Conservation (phyloP, 2,797 vertebrate genomes). For the Neosilurus mollespiculum region DNA sequence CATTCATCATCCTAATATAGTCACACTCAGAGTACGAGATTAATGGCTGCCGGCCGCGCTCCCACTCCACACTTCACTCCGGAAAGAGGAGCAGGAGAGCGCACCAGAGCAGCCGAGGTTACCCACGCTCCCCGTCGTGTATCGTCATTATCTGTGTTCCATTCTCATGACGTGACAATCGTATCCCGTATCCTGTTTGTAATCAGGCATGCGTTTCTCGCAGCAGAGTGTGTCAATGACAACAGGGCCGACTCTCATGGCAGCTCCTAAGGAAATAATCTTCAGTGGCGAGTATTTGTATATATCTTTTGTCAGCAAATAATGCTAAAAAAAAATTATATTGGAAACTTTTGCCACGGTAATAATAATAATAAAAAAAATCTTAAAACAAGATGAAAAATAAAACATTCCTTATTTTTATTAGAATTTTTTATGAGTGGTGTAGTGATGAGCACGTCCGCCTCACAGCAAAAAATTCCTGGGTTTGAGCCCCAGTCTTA, state of each 20-base stretch:
- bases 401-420: not conserved
- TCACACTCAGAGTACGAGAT: slow-evolving; percentile 68
- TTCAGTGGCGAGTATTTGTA: not conserved
- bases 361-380: too few species aligned
- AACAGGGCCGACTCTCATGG: not conserved
- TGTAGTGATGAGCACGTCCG: too few species aligned
- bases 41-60: slow-evolving; percentile 63
- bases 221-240: slow-evolving; percentile 33
- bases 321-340: too few species aligned
- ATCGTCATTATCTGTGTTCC: slow-evolving; percentile 4
- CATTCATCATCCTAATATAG: slow-evolving; percentile 77
- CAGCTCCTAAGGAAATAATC: slow-evolving; percentile 13
- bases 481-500: too few species aligned
- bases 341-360: too few species aligned
- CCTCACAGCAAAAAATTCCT: too few species aligned
- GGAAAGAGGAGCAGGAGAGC: slow-evolving; percentile 66
- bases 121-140: slow-evolving; percentile 44
- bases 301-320: not conserved
- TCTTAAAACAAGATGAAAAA: too few species aligned
- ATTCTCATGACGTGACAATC: slow-evolving; percentile 1
- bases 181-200: not conserved
- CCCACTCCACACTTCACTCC: slow-evolving; percentile 70
- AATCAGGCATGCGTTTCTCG: slow-evolving; percentile 16
- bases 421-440: too few species aligned
- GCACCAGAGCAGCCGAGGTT: slow-evolving; percentile 62